Conservation (phyloP, 2,113 vertebrate species). For the Propithecus coquereli region DNA sequence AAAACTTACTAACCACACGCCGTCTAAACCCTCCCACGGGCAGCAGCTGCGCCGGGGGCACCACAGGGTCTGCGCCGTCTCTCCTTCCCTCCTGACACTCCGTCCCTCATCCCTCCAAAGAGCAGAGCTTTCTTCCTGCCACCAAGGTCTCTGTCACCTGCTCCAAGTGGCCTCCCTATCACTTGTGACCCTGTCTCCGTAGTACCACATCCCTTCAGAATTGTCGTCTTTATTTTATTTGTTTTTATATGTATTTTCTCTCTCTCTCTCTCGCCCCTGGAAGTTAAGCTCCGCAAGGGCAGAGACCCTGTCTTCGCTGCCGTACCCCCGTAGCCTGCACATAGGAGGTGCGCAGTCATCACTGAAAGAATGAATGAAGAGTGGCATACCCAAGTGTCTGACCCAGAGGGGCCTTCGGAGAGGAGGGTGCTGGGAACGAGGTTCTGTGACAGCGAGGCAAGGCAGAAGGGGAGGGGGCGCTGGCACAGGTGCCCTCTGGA, state of each 20-base stretch:
- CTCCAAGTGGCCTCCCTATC: neutral
- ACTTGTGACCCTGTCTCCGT: neutral
- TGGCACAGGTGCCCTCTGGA: neutral
- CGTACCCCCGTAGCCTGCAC: neutral
- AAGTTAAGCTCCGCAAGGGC: neutral
- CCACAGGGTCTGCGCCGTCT: neutral
- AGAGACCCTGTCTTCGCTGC: neutral
- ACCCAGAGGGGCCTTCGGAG: neutral
- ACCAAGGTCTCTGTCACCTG: neutral
- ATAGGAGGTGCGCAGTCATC: neutral
- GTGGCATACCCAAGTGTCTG: neutral
- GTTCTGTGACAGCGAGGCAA: accelerated
- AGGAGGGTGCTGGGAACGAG: neutral
- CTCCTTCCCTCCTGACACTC: neutral
- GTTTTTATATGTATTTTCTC: neutral
- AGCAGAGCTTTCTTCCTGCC: neutral
- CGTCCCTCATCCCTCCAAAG: neutral
- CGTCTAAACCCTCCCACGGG: neutral
- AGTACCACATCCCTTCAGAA: neutral
- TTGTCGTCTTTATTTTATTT: neutral
- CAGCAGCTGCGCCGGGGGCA: neutral
- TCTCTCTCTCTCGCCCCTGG: neutral
- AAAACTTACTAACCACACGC: no score
- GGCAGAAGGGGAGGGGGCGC: accelerated
- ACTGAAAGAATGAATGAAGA: neutral